Evolutionary conservation across 2,113 vertebrate genomes (phyloP).

Genomic region (human): DNA sequence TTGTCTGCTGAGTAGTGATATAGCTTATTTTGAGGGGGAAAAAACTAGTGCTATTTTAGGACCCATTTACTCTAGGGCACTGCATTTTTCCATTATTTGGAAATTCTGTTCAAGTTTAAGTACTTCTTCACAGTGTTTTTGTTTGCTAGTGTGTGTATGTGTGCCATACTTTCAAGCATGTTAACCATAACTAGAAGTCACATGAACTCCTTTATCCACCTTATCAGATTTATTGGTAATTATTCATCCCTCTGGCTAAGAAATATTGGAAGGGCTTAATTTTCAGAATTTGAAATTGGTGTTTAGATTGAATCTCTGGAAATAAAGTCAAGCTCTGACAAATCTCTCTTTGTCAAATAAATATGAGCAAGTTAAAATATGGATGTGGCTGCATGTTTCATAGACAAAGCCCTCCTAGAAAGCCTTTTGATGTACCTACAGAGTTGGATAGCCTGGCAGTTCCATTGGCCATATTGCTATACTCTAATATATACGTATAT

Average conservation of each 20-base stretch:
- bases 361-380: background rate
- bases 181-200: background rate
- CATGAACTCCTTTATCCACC: background rate
- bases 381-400: background rate
- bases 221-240: background rate
- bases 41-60: background rate
- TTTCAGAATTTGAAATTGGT: background rate
- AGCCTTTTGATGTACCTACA: background rate
- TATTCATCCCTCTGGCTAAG: background rate
- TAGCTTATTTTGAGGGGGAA: background rate
- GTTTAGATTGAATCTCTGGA: background rate
- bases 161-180: background rate
- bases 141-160: background rate
- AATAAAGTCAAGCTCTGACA: background rate
- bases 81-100: background rate
- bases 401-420: background rate
- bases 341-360: conserved; percentile 27
- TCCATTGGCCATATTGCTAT: background rate
- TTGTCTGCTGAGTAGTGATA: background rate
- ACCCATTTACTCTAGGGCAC: background rate
- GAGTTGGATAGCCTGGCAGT: background rate
- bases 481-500: background rate
- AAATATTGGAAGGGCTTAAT: background rate
- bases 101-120: background rate
- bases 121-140: background rate